A percentile compares a stretch with the other conserved stretches of the same genome.
Conservation (phyloP, 2,113 vertebrate genomes). For the Sardina pilchardus region DNA sequence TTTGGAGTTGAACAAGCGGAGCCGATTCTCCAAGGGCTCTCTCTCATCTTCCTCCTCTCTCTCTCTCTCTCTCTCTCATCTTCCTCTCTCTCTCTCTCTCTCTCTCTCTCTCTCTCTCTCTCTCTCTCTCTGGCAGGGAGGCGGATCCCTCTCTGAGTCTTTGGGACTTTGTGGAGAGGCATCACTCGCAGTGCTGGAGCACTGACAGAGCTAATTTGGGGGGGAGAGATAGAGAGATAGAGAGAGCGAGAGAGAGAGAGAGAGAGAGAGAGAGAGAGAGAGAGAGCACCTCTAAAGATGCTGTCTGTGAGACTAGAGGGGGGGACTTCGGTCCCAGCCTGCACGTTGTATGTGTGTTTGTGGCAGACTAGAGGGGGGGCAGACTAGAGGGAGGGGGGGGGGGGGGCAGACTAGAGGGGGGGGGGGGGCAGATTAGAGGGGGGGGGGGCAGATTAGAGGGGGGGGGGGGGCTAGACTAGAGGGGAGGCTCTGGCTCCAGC, state of each 20-base stretch:
- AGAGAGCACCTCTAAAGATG: not conserved
- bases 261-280: not conserved
- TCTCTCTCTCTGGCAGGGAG: conserved; percentile 19
- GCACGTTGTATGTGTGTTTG: too few species aligned
- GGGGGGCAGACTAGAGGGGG: too few species aligned
- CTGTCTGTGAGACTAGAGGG: not conserved
- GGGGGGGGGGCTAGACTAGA: not conserved
- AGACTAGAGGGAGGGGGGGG: conserved; percentile 30
- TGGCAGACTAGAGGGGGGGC: not conserved
- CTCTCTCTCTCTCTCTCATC: too few species aligned
- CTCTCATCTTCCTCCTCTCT: not conserved
- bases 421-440: not conserved
- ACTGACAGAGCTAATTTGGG: conserved; percentile 46
- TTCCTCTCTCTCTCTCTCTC: not conserved
- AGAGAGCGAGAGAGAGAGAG: not conserved
- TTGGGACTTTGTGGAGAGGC: not conserved
- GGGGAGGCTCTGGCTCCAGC: not conserved
- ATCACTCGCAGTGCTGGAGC: conserved; percentile 34
- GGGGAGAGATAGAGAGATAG: not conserved
- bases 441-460: not conserved
- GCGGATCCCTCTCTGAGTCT: not conserved
- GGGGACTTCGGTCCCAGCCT: not conserved
- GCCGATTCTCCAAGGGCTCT: not conserved
- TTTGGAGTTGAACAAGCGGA: not conserved
- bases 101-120: too few species aligned